Percentiles rank a stretch among this genome's conserved stretches.
Evolutionary conservation across 2,113 vertebrate genomes (phyloP).

Genomic region (Anarrhichthys ocellatus): DNA sequence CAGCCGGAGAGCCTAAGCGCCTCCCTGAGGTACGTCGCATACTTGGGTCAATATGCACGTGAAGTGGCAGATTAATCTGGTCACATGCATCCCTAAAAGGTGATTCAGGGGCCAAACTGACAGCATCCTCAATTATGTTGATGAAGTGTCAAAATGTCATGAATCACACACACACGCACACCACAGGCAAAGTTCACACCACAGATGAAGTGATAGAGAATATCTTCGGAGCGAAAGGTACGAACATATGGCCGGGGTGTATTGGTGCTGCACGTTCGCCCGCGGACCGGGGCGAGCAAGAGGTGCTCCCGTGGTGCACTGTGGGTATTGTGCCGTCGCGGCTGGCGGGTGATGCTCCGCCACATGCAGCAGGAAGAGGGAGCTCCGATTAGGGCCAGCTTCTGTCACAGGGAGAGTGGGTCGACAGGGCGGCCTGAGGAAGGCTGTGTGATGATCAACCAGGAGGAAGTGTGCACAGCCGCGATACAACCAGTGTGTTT

Average conservation of each 20-base stretch:
- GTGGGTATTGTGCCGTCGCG: constrained; percentile 25
- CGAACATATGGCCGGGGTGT: constrained; percentile 53
- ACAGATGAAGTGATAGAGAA: constrained; percentile 28
- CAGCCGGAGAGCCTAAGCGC: constrained; percentile 33
- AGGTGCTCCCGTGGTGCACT: constrained; percentile 41
- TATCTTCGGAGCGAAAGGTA: neutral
- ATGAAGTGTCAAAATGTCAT: constrained; percentile 53
- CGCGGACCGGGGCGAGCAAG: constrained; percentile 18
- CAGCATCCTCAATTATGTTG: constrained; percentile 50
- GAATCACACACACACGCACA: constrained; percentile 1
- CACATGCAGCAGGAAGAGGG: constrained; percentile 38
- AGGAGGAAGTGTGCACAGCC: constrained; percentile 42
- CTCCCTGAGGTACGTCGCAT: constrained; percentile 41
- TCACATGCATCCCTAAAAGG: constrained; percentile 53
- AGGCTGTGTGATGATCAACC: constrained; percentile 59
- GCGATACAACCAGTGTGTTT: constrained; percentile 30
- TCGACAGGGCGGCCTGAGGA: constrained; percentile 32
- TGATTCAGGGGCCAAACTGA: constrained; percentile 43
- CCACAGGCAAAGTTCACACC: constrained; percentile 21
- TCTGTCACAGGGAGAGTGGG: constrained; percentile 27
- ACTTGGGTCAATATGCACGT: constrained; percentile 30
- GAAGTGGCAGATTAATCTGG: constrained; percentile 51
- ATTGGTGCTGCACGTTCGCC: constrained; percentile 26
- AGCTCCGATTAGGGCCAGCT: constrained; percentile 30
- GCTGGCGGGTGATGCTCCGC: constrained; percentile 36